Base-by-base conservation (phyloP, 2,113 vertebrate species). In the Silurus asotus region DNA sequence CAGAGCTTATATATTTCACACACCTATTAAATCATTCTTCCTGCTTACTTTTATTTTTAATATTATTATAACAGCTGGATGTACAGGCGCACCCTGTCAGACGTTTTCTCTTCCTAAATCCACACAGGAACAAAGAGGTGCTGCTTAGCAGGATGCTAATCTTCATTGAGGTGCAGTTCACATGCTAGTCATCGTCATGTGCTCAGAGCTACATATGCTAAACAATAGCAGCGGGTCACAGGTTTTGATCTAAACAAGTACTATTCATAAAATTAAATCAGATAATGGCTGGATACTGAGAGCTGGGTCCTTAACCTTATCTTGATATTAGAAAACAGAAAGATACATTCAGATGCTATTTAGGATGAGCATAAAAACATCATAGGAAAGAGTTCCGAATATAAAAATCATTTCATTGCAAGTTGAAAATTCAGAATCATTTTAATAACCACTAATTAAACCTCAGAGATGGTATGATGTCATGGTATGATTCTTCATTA, bases 21-120 rank as follows among this genome's bases (percentile, higher is more conserved):
- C 77, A 80, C 37, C 8, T 80, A 80, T 45, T 80, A 28, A 80
- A 80, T 23, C 77, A 48, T 61, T 80, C 77, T 80, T 80, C 77
- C 77, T 80, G 77, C 77, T 80, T 80, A 61, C 77, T 80, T 80
- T 80, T 80, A 61, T 80, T 80, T 61, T 58, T 61, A 80, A 80
- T 80, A 80, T 80, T 80, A 61, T 80, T 48, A 48, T 61, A 80
- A 80, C 77, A 80, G 77, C 77, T 80, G 77, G 77, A 61, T 80
- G 28, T 80, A 61, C 77, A 61, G 77, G 56, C 77, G 19, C 37
- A 10, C 77, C 77, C 77, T 13, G 28, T 80, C 17, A 80, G 77
- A 10, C 58, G 77, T 80, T 80, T 80, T 80, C 77, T 61, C 37
- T 80, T 80, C 61, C 77, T 80, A 80, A 80, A 80, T 80, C 77